These are phyloP conservation scores for Neodiprion pinetum DNA, from an alignment of 1,140 invertebrate genomes.

Conservation along the genomic window DNA sequence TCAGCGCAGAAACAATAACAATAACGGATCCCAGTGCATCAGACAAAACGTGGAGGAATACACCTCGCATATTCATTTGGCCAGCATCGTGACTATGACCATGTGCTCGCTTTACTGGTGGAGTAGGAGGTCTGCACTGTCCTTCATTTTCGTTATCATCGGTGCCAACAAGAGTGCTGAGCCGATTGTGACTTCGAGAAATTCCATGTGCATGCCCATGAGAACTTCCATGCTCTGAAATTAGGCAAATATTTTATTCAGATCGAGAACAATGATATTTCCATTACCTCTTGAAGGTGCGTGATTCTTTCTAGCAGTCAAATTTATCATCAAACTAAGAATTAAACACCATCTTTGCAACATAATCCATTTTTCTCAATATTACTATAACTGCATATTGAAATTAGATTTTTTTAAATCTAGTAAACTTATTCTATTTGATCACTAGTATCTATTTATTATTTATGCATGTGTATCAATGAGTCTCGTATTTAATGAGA, in stretches of 20 bases:
- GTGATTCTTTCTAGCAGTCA: no score
- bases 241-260: conserved; percentile 22
- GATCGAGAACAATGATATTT: no score
- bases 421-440: no score
- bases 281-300: no score
- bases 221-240: conserved; percentile 76
- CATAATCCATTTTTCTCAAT: no score
- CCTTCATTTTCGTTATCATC: conserved; percentile 86
- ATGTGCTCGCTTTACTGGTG: conserved; percentile 58
- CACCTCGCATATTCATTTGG: conserved; percentile 97
- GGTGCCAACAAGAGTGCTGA: conserved; percentile 70
- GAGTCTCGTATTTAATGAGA: not conserved
- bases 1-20: conserved; percentile 91
- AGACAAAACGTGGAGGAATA: conserved; percentile 96
- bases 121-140: conserved; percentile 63
- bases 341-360: no score
- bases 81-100: conserved; percentile 70
- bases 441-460: no score
- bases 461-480: not conserved
- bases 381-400: no score
- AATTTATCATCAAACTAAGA: no score
- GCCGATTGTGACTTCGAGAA: conserved; percentile 67
- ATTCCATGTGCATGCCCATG: conserved; percentile 78
- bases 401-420: no score
- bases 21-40: conserved; percentile 97